phyloP scores from a whole-genome alignment of 2,113 vertebrate species.

The Manacus vitellinus region DNA sequence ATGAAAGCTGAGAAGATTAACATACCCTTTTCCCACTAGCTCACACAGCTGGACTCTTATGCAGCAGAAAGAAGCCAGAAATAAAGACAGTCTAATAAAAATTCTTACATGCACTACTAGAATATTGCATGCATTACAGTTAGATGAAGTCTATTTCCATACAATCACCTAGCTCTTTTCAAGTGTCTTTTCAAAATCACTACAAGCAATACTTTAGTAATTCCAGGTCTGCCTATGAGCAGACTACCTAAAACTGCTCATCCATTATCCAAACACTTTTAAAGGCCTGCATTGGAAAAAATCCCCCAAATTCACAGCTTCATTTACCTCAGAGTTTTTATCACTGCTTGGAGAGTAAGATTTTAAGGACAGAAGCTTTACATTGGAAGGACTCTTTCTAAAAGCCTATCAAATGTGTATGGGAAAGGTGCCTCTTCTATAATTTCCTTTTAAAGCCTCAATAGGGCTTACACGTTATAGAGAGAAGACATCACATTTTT shows the following conservation, averaged over 20 bases:
- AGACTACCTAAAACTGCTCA: neutral
- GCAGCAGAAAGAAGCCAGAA: neutral
- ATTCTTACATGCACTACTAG: neutral
- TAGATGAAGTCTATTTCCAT: slow-evolving; percentile 37
- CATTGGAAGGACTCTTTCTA: neutral
- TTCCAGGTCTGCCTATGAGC: neutral
- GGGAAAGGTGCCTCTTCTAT: neutral
- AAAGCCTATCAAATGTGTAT: neutral
- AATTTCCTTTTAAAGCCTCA: neutral
- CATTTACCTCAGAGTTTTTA: neutral
- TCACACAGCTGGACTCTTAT: neutral
- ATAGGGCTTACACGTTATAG: neutral
- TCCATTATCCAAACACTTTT: slow-evolving; percentile 8
- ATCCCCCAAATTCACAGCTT: neutral
- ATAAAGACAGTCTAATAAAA: slow-evolving; percentile 26
- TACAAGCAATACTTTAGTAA: neutral
- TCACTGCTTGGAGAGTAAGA: neutral
- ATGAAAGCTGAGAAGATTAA: neutral
- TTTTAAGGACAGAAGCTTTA: neutral
- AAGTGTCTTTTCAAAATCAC: slow-evolving; percentile 33
- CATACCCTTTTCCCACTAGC: neutral
- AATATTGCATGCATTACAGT: slow-evolving; percentile 22
- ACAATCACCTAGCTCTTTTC: neutral
- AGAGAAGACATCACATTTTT: neutral
- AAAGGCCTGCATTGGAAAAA: neutral